These are phyloP conservation scores for Rhamphomyia laevipes DNA, from an alignment of 2,888 invertebrate species.

Conservation along the genomic window DNA sequence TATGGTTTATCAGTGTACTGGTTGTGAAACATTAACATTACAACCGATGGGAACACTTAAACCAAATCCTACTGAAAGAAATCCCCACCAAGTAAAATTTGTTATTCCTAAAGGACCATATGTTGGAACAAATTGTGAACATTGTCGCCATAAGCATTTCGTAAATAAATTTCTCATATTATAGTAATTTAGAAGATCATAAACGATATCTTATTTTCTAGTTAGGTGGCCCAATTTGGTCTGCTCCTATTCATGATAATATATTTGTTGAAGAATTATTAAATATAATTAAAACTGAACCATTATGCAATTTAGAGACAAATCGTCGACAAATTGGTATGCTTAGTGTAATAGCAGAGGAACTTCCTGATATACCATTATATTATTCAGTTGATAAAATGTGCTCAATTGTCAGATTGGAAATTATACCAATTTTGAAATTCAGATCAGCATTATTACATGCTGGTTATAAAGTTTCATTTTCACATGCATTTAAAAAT, in stretches of 20 bases:
- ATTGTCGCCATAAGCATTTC: slow-evolving; percentile 65
- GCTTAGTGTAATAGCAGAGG: slow-evolving; percentile 68
- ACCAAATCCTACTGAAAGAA: slow-evolving; percentile 45
- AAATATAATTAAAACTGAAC: slow-evolving; percentile 35
- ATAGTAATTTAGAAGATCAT: neutral
- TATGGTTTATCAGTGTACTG: slow-evolving; percentile 79
- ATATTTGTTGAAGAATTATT: slow-evolving; percentile 63
- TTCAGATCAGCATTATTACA: slow-evolving; percentile 79
- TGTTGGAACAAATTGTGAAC: slow-evolving; percentile 53
- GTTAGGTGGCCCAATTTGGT: slow-evolving; percentile 93
- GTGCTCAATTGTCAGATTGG: slow-evolving; percentile 57
- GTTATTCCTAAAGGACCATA: slow-evolving; percentile 57
- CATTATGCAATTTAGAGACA: slow-evolving; percentile 48
- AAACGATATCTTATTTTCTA: slow-evolving; percentile 27
- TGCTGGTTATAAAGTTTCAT: slow-evolving; percentile 82
- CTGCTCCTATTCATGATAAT: slow-evolving; percentile 68
- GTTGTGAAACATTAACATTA: slow-evolving; percentile 70
- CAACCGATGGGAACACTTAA: slow-evolving; percentile 63
- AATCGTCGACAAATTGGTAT: slow-evolving; percentile 66
- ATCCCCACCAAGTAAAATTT: slow-evolving; percentile 48
- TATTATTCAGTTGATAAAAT: slow-evolving; percentile 77
- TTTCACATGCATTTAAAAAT: slow-evolving; percentile 77
- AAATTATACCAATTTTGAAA: slow-evolving; percentile 55
- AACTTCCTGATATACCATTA: slow-evolving; percentile 71
- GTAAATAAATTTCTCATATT: slow-evolving; percentile 38